Conservation (phyloP, 2,797 vertebrate species). For the Labeo calbasu region DNA sequence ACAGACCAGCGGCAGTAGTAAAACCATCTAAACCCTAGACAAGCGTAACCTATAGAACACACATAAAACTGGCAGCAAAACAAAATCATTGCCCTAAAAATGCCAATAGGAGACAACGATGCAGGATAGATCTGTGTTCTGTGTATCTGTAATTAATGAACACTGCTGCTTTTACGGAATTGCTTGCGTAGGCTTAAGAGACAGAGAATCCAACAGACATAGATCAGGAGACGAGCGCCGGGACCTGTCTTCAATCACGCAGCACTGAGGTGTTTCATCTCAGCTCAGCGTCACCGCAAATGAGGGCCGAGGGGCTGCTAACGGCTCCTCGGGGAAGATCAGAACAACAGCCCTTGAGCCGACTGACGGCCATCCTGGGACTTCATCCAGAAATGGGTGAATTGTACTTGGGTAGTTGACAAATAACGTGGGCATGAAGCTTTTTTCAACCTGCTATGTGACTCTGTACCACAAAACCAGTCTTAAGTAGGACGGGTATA, state of each 20-base stretch:
- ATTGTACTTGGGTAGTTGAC: background rate
- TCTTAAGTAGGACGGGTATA: too few species aligned
- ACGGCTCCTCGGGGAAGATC: slow-evolving; percentile 68
- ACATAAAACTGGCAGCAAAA: slow-evolving; percentile 76
- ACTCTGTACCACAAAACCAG: too few species aligned
- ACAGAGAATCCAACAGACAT: slow-evolving; percentile 74
- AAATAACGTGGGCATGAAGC: background rate
- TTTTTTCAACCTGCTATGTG: background rate
- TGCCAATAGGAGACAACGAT: slow-evolving; percentile 72
- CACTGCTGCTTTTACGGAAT: slow-evolving; percentile 44
- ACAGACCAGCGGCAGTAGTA: background rate
- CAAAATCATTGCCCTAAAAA: slow-evolving; percentile 78
- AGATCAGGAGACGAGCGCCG: slow-evolving; percentile 72
- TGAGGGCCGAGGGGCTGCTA: slow-evolving; percentile 58
- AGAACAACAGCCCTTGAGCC: slow-evolving; percentile 1
- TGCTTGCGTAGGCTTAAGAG: slow-evolving; percentile 30
- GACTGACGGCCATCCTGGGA: background rate
- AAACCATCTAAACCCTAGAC: slow-evolving; percentile 41
- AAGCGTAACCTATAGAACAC: slow-evolving; percentile 63
- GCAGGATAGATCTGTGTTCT: slow-evolving; percentile 68
- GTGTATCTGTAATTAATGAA: slow-evolving; percentile 75
- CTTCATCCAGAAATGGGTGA: background rate
- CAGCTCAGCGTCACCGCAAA: slow-evolving; percentile 68
- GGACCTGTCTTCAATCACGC: slow-evolving; percentile 63
- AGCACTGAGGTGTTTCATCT: slow-evolving; percentile 73